A percentile compares a stretch with the other conserved stretches of the same genome.
Conservation (phyloP, 2,797 vertebrate species). For the Gadopsis bispinosus region DNA sequence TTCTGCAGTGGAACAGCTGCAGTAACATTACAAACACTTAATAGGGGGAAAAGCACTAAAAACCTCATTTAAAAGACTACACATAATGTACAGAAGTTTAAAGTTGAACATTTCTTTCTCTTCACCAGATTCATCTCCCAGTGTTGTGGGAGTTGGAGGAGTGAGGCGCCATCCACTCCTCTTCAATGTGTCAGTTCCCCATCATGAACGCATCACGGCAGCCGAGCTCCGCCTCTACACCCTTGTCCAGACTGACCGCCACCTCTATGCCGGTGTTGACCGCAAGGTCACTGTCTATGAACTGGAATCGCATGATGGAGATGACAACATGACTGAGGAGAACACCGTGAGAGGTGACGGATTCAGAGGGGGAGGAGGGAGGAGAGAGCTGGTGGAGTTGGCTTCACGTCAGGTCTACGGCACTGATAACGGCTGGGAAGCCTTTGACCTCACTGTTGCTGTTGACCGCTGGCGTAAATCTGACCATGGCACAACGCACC, state of each 20-base stretch:
- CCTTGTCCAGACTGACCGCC: constrained; percentile 90
- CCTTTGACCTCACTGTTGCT: constrained; percentile 92
- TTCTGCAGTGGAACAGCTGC: neutral
- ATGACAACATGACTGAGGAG: constrained; percentile 61
- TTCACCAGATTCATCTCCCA: constrained; percentile 87
- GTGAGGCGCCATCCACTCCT: constrained; percentile 92
- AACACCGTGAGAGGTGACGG: constrained; percentile 34
- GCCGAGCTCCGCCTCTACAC: constrained; percentile 96
- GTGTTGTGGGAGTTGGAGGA: constrained; percentile 81
- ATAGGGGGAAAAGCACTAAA: neutral
- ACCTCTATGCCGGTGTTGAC: constrained; percentile 90
- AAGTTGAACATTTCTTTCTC: constrained; percentile 13
- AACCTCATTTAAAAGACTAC: neutral
- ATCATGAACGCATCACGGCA: constrained; percentile 92
- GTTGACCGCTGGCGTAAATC: constrained; percentile 89
- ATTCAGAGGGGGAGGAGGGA: constrained; percentile 51
- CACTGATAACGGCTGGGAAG: constrained; percentile 92
- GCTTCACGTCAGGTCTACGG: constrained; percentile 92
- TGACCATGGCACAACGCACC: constrained; percentile 86
- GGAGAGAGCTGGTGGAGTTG: constrained; percentile 80
- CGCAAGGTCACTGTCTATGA: constrained; percentile 94
- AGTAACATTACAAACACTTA: neutral
- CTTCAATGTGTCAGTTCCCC: constrained; percentile 95
- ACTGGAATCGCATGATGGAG: constrained; percentile 65
- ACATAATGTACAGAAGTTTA: constrained; percentile 6